Percentiles rank a stretch among this genome's conserved stretches.
phyloP scores from a whole-genome alignment of 2,113 vertebrate genomes.

The Pterophyllum scalare region DNA sequence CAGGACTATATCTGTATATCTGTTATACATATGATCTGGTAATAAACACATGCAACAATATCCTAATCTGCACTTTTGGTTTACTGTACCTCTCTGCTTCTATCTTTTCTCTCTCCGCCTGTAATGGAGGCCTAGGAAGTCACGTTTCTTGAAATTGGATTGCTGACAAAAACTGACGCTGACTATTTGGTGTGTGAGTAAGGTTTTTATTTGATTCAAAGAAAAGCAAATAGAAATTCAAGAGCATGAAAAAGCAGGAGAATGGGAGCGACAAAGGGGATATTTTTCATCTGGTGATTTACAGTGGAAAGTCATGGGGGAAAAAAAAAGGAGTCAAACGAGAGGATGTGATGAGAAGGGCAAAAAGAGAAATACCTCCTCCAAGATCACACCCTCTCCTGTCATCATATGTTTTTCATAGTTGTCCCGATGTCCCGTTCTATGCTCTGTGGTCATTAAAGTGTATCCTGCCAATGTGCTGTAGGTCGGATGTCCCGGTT shows the following conservation, averaged over 20 bases:
- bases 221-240: neutral
- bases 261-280: constrained; percentile 2
- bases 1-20: constrained; percentile 54
- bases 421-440: constrained; percentile 3
- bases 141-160: constrained; percentile 30
- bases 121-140: constrained; percentile 48
- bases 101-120: constrained; percentile 4
- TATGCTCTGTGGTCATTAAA: constrained; percentile 15
- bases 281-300: constrained; percentile 39
- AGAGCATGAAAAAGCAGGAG: neutral
- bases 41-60: constrained; percentile 54
- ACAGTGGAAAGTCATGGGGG: constrained; percentile 31
- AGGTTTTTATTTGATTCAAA: constrained; percentile 9
- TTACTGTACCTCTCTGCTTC: neutral
- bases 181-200: neutral
- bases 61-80: constrained; percentile 25
- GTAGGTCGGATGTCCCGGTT: constrained; percentile 23
- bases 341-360: neutral
- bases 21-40: constrained; percentile 29
- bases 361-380: constrained; percentile 23
- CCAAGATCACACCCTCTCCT: constrained; percentile 48
- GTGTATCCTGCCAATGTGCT: constrained; percentile 19
- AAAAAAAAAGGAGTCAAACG: constrained; percentile 29
- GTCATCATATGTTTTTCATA: constrained; percentile 41
- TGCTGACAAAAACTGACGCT: neutral